Evolutionary conservation across 92 coral and sea anemone species (phyloP).

Genomic region (Porites cylindrica): DNA sequence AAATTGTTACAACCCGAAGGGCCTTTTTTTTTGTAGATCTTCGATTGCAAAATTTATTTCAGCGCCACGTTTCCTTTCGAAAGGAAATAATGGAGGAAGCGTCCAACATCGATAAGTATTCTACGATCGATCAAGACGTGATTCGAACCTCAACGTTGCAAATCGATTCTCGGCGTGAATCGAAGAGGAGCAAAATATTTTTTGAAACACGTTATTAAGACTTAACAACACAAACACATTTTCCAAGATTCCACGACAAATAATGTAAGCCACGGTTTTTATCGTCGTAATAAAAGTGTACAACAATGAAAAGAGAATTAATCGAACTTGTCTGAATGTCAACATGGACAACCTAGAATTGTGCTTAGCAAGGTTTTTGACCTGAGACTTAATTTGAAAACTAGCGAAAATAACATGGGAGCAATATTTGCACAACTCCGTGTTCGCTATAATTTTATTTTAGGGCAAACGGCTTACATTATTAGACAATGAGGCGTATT

Average conservation of each 20-base stretch:
- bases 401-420: conserved; percentile 2
- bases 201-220: conserved; percentile 28
- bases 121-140: conserved; percentile 7
- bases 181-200: conserved; percentile 7
- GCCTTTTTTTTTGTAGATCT: neutral
- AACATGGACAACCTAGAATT: conserved; percentile 29
- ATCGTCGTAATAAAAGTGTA: conserved; percentile 23
- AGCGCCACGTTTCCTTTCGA: conserved; percentile 8
- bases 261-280: conserved; percentile 12
- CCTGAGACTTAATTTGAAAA: neutral
- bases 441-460: conserved; percentile 53
- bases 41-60: neutral
- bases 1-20: neutral
- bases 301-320: conserved; percentile 34
- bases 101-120: conserved; percentile 39
- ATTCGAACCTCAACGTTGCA: conserved; percentile 22
- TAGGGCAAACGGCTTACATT: conserved; percentile 42
- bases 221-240: conserved; percentile 29
- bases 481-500: conserved; percentile 49
- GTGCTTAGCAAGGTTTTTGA: conserved; percentile 3
- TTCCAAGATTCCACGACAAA: conserved; percentile 2
- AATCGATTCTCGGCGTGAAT: conserved; percentile 44
- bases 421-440: conserved; percentile 72
- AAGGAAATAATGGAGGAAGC: conserved; percentile 18
- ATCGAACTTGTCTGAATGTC: conserved; percentile 35